phyloP scores from a whole-genome alignment of 1,140 invertebrate genomes.

The Aphelinus atriplicis region DNA sequence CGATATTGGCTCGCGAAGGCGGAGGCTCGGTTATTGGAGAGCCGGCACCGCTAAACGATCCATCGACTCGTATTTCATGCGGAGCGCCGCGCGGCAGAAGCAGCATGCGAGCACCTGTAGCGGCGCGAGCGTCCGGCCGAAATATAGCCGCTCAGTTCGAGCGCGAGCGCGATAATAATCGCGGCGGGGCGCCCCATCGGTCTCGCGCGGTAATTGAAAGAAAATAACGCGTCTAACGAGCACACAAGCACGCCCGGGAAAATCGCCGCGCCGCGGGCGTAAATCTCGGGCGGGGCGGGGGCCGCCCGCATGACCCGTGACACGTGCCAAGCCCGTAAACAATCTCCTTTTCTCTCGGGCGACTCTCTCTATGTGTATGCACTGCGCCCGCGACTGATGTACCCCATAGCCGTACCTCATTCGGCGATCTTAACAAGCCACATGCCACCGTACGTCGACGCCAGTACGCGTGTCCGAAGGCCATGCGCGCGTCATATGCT shows the following conservation, averaged over 20 bases:
- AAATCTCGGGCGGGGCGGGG: constrained; percentile 4
- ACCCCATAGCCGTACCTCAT: no score
- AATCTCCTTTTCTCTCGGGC: no score
- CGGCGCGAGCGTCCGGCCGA: constrained; percentile 10
- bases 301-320: constrained; percentile 4
- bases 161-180: constrained; percentile 23
- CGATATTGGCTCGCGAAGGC: no score
- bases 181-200: constrained; percentile 11
- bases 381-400: background rate
- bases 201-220: constrained; percentile 36
- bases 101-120: no score
- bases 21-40: no score
- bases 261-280: constrained; percentile 2
- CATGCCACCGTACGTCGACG: no score
- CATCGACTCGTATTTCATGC: constrained; percentile 26
- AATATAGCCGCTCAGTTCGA: constrained; percentile 4
- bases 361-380: no score
- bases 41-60: background rate
- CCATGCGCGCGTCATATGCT: no score
- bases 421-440: no score
- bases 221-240: constrained; percentile 38
- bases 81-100: no score
- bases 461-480: no score
- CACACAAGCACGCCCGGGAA: background rate
- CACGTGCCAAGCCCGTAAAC: no score